Percentiles rank a stretch among this genome's conserved stretches.
phyloP scores from a whole-genome alignment of 2,888 invertebrate genomes.

The Priapulus caudatus region DNA sequence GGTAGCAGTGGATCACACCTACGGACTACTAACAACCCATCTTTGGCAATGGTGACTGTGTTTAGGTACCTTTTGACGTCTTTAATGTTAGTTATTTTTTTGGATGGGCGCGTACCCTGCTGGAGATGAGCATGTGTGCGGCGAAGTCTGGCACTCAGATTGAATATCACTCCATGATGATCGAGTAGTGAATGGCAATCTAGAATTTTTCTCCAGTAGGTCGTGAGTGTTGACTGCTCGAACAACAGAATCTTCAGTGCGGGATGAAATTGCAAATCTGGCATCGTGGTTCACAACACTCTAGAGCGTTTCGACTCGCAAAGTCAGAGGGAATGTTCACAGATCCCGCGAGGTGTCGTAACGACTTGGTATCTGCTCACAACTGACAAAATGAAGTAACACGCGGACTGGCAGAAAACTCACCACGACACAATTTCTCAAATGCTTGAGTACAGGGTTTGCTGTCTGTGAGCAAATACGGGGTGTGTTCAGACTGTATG shows the following conservation, averaged over 20 bases:
- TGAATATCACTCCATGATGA: neutral
- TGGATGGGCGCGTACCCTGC: constrained; percentile 1
- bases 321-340: neutral
- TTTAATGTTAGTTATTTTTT: constrained; percentile 1
- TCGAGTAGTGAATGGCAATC: constrained; percentile 5
- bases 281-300: neutral
- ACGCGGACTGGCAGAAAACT: constrained; percentile 21
- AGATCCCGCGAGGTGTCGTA: neutral
- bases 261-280: constrained; percentile 6
- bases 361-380: constrained; percentile 17
- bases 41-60: constrained; percentile 8
- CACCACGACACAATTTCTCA: constrained; percentile 20
- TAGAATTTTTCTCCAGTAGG: constrained; percentile 6
- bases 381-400: too few species aligned
- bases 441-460: too few species aligned
- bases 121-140: neutral
- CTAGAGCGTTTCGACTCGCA: neutral
- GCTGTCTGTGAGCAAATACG: too few species aligned
- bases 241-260: constrained; percentile 20
- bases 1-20: constrained; percentile 11
- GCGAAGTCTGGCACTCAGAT: neutral
- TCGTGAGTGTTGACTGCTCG: constrained; percentile 11
- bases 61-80: neutral
- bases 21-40: constrained; percentile 16
- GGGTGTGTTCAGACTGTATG: too few species aligned